phyloP scores from a whole-genome alignment of 1,140 invertebrate species.

The Diachasmimorpha longicaudata region DNA sequence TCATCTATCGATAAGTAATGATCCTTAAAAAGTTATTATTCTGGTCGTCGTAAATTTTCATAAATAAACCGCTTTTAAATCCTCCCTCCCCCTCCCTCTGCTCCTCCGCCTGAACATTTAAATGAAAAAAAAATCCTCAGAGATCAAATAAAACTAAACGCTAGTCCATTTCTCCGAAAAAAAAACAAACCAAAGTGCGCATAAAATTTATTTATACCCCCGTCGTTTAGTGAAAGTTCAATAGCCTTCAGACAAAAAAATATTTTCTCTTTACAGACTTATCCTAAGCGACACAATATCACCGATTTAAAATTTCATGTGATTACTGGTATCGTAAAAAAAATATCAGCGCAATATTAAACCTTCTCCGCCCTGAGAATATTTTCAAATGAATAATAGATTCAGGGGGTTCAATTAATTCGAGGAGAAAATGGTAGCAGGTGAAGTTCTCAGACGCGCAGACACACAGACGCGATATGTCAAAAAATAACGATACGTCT shows the following conservation, averaged over 20 bases:
- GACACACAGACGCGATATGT: background rate
- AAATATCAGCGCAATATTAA: background rate
- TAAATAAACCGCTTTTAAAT: too few species aligned
- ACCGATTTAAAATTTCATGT: too few species aligned
- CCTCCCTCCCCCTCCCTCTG: too few species aligned
- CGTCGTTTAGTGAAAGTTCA: constrained; percentile 8
- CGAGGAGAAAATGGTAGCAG: background rate
- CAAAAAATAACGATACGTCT: background rate
- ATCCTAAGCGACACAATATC: background rate
- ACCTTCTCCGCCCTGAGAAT: background rate
- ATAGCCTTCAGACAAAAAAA: background rate
- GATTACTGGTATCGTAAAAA: too few species aligned
- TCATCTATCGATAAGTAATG: constrained; percentile 56
- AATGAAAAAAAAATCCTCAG: background rate
- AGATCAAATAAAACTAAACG: background rate
- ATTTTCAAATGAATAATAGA: too few species aligned
- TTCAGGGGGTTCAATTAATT: too few species aligned
- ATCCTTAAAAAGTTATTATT: constrained; percentile 4
- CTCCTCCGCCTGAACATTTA: background rate
- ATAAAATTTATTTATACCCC: constrained; percentile 2
- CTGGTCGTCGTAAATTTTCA: background rate
- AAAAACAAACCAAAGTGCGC: background rate
- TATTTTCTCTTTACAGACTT: background rate
- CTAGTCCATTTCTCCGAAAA: background rate
- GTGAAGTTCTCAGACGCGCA: background rate